These are phyloP conservation scores for Lasius fuliginosus DNA, from an alignment of 2,888 invertebrate species.

Conservation along the genomic window DNA sequence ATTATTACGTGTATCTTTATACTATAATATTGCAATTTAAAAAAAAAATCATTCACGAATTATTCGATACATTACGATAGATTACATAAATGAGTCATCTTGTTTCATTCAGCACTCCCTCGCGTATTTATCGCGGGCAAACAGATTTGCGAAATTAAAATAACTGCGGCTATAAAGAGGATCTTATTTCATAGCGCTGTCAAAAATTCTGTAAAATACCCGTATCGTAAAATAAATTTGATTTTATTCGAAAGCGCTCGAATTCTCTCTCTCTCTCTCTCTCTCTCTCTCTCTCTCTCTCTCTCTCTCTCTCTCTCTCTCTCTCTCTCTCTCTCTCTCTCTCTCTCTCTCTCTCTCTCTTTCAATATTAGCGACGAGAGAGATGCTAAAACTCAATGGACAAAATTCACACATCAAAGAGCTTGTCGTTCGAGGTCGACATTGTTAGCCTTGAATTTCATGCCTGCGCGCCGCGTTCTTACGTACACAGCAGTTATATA, in stretches of 20 bases:
- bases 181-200: neutral
- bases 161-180: neutral
- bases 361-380: neutral
- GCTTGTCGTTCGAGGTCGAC: slow-evolving; percentile 53
- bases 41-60: neutral
- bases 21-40: neutral
- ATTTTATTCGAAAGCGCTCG: neutral
- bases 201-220: neutral
- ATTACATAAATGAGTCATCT: neutral
- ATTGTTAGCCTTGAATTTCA: slow-evolving; percentile 64
- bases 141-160: slow-evolving; percentile 1
- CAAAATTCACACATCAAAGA: slow-evolving; percentile 52
- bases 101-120: neutral
- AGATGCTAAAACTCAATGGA: slow-evolving; percentile 20
- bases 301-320: no score
- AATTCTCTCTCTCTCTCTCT: neutral
- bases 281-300: neutral
- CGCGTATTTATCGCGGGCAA: neutral
- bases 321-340: no score
- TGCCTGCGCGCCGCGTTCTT: slow-evolving; percentile 55
- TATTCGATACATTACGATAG: neutral
- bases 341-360: neutral
- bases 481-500: slow-evolving; percentile 68
- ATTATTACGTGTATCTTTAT: neutral
- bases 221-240: slow-evolving; percentile 13